Evolutionary conservation across 2,113 vertebrate species (phyloP), one percentile per base, ranked within the genome.

Genomic region (Xiphorhynchus elegans): DNA sequence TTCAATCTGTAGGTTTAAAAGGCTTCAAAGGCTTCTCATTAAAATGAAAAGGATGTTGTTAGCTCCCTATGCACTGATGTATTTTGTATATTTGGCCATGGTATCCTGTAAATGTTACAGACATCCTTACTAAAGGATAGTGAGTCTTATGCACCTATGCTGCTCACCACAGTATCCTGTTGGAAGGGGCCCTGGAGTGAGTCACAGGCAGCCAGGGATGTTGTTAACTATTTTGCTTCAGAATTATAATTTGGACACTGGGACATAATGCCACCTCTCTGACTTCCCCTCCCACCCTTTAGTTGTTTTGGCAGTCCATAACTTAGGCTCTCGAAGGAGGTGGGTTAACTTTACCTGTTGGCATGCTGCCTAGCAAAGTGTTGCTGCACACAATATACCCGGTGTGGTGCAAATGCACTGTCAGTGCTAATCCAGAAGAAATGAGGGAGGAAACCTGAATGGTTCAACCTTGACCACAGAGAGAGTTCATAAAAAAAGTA

Each of bases 1-100:
- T 44, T 87, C 70, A 25, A 69, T 62, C 31, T 87, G 19, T 28
- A 49, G n/a, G 37, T 91, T 85, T 76, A 79, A 82, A 92, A 75
- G 19, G 5, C 46, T 94, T 79, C 58, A 85, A 39, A 84, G 49
- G 12, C 26, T 89, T 76, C 75, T 77, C 5, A 1, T 70, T 85
- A 53, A 80, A 93, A 73, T 46, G 37, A 80, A 90, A 89, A 74
- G 26, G 11, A 35, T 47, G 39, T 29, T 92, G 59, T 42, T 66
- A 62, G 9, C 39, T 79, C 31, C 12, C 40, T 66, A 1, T 9
- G 6, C 28, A 33, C 14, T 39, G 28, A 68, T 59, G 23, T 33
- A 58, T 85, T 90, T 78, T 53, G 37, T 64, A 3, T 76, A 33
- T 73, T 94, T 87, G 84, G 12, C 11, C 23, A 7, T 31, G 37